Conservation (phyloP, 2,888 invertebrate species). For the Himalopsyche kuldschensis region DNA sequence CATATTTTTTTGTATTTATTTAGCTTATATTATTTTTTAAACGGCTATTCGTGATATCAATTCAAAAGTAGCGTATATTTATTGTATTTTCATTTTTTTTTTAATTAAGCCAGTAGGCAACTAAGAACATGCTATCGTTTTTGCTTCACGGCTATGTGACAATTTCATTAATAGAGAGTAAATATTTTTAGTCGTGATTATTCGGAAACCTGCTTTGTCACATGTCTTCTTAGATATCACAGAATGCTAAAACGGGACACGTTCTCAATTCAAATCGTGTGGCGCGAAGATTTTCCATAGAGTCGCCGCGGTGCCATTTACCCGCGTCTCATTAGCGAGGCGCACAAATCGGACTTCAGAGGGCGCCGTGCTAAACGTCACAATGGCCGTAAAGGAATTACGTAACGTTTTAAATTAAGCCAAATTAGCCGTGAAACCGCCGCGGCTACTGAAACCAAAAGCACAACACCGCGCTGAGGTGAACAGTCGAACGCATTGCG, state of each 20-base stretch:
- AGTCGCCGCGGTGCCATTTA: background rate
- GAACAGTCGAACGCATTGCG: background rate
- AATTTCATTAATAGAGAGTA: background rate
- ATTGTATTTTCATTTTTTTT: too few relatives aligned
- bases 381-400: conserved; percentile 11
- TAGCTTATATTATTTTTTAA: too few relatives aligned
- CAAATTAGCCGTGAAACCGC: conserved; percentile 34
- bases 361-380: conserved; percentile 9
- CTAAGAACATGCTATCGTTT: too few relatives aligned
- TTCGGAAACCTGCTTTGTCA: background rate
- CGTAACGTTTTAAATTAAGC: conserved; percentile 29
- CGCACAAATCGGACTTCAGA: conserved; percentile 15
- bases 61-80: too few relatives aligned
- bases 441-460: background rate
- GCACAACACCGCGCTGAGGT: background rate
- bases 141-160: background rate
- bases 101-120: too few relatives aligned
- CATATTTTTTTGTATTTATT: too few relatives aligned
- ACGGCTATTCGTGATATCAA: too few relatives aligned
- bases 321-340: conserved; percentile 18
- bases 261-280: background rate
- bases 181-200: background rate
- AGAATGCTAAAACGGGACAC: background rate
- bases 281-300: background rate
- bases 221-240: background rate